A percentile compares a stretch with the other conserved stretches of the same genome.
Evolutionary conservation across 2,888 invertebrate species (phyloP).

Genomic region (Odontocolon sp.): DNA sequence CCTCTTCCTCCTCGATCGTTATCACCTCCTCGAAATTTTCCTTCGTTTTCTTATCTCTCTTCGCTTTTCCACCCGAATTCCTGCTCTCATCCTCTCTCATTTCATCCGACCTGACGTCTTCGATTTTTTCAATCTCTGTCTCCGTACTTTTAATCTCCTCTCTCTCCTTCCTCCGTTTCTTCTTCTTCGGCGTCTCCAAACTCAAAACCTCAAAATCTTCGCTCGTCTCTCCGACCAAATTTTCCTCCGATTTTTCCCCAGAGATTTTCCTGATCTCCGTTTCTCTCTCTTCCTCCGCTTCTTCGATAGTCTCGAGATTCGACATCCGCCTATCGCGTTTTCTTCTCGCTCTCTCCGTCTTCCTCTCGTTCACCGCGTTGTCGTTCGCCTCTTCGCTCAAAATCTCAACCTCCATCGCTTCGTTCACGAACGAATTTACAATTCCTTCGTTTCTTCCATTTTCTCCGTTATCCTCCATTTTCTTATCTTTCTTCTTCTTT

Average conservation of each 20-base stretch:
- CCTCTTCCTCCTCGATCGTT: not conserved
- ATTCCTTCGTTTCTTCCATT: too few relatives aligned
- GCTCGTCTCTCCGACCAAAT: constrained; percentile 24
- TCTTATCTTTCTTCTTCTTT: constrained; percentile 64
- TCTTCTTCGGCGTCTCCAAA: constrained; percentile 44
- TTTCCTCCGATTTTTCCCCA: constrained; percentile 41
- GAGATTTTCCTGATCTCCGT: constrained; percentile 5
- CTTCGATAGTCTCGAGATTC: constrained; percentile 74
- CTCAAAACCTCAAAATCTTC: constrained; percentile 40
- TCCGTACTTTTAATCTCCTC: not conserved
- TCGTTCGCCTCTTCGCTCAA: constrained; percentile 70
- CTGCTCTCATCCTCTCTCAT: constrained; percentile 4
- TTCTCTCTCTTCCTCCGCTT: constrained; percentile 67
- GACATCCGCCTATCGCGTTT: constrained; percentile 65
- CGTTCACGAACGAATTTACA: constrained; percentile 67
- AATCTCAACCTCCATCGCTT: constrained; percentile 70
- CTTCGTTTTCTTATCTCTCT: constrained; percentile 18
- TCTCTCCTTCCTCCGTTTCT: constrained; percentile 49
- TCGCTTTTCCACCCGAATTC: constrained; percentile 11
- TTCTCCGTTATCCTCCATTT: constrained; percentile 42
- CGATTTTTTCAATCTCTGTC: not conserved
- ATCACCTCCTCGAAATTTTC: constrained; percentile 16
- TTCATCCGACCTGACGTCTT: not conserved
- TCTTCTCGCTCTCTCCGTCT: constrained; percentile 66
- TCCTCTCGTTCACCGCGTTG: constrained; percentile 72